These are phyloP conservation scores for Polietes domitor DNA, from an alignment of 2,888 invertebrate genomes.

Conservation along the genomic window DNA sequence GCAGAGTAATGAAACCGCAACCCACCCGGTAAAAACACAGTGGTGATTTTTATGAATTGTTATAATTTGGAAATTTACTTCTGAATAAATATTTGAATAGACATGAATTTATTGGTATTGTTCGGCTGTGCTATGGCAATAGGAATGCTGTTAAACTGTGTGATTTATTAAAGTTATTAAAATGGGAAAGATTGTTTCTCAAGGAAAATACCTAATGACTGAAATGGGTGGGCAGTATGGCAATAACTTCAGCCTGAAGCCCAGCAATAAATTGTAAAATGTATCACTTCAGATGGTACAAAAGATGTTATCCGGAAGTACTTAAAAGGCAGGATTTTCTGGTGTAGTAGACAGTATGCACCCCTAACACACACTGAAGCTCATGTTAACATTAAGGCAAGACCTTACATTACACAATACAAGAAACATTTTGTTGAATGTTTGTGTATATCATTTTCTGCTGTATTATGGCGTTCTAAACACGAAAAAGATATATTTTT, in stretches of 20 bases:
- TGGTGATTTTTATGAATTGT: conserved; percentile 49
- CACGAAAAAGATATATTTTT: no score
- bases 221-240: background rate
- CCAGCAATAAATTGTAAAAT: no score
- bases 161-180: conserved; percentile 19
- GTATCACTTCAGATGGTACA: no score
- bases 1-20: background rate
- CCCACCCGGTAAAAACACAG: background rate
- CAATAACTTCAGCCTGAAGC: background rate
- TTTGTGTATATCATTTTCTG: no score
- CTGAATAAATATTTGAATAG: conserved; percentile 48
- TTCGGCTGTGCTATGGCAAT: background rate
- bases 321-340: no score
- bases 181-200: background rate
- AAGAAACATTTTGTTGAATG: no score
- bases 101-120: conserved; percentile 35
- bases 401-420: no score
- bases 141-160: background rate
- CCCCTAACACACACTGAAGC: no score
- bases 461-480: no score
- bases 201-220: background rate
- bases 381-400: no score
- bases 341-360: no score
- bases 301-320: no score
- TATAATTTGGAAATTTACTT: conserved; percentile 41